Evolutionary conservation across 2,113 vertebrate genomes (phyloP), one percentile per base, ranked within the genome.

Genomic region (Meleagris gallopavo): DNA sequence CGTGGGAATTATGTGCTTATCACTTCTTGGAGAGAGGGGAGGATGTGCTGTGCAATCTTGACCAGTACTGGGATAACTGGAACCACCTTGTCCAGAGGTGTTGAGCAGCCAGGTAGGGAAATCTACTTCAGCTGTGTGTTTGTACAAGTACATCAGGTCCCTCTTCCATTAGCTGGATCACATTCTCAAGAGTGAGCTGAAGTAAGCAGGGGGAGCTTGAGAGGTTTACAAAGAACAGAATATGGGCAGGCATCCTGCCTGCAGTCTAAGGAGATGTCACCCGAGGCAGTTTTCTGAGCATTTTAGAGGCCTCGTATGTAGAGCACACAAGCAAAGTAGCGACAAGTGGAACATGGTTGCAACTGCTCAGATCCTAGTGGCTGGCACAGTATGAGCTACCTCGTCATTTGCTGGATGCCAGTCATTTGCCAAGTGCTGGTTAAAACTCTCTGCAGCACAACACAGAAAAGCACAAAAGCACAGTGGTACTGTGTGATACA

Each of bases 321-420:
- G 24, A 65, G 29, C 36, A 48, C 3, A 3, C 13, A 67, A 80
- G 8, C 41, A 21, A 6, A 71, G 52, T 61, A 83, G 43, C 34
- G 45, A 58, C n/a, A 73, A 74, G 52, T 4, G 16, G 8, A 11
- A 54, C 9, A 21, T 41, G 27, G 21, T 70, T 76, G 46, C 60
- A 76, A 41, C 27, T 16, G 32, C 5, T n/a, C 18, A 52, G 38
- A 45, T 34, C 69, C 9, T 1, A 60, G 19, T 61, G 64, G 25
- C n/a, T 72, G 52, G 64, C 19, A 10, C 0, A 0, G 8, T 13
- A 52, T 1, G n/a, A 45, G 17, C 73, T 21, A 41, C 21, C 30
- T 25, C 32, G 8, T 41, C 48, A 9, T 83, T 66, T 62, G 55
- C 48, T 66, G 8, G 1, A 0, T 13, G n/a, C 72, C 11, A 13